phyloP scores from a whole-genome alignment of 2,113 vertebrate genomes.

The Aldabrachelys gigantea region DNA sequence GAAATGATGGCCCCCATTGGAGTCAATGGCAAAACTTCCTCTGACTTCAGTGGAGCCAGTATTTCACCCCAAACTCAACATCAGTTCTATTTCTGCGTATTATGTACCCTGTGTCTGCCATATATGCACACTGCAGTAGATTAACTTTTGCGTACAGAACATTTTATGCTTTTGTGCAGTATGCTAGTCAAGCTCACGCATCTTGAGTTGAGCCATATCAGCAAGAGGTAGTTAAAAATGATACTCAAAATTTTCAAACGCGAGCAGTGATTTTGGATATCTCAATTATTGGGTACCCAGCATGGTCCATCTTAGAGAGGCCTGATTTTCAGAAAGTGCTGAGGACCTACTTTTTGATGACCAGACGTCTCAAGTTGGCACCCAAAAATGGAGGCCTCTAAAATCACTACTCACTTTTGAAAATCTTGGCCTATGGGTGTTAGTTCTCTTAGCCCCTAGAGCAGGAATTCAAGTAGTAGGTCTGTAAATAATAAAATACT shows the following conservation, averaged over 20 bases:
- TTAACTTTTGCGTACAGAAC: neutral
- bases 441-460: neutral
- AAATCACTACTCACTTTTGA: neutral
- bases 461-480: neutral
- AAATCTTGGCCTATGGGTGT: neutral
- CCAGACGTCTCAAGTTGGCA: neutral
- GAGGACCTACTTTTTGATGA: neutral
- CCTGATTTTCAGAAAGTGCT: no score
- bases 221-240: neutral
- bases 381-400: neutral
- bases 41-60: neutral
- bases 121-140: neutral
- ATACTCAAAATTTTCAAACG: neutral
- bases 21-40: neutral
- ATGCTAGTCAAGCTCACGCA: neutral
- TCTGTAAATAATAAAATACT: neutral
- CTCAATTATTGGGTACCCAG: no score
- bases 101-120: neutral
- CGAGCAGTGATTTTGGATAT: neutral
- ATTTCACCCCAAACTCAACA: neutral
- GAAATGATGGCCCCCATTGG: neutral
- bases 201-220: neutral
- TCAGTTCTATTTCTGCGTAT: neutral
- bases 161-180: neutral
- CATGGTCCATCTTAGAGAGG: no score